A percentile compares a stretch with the other conserved stretches of the same genome.
phyloP scores from a whole-genome alignment of 1,140 invertebrate genomes.

The Phortica variegata region DNA sequence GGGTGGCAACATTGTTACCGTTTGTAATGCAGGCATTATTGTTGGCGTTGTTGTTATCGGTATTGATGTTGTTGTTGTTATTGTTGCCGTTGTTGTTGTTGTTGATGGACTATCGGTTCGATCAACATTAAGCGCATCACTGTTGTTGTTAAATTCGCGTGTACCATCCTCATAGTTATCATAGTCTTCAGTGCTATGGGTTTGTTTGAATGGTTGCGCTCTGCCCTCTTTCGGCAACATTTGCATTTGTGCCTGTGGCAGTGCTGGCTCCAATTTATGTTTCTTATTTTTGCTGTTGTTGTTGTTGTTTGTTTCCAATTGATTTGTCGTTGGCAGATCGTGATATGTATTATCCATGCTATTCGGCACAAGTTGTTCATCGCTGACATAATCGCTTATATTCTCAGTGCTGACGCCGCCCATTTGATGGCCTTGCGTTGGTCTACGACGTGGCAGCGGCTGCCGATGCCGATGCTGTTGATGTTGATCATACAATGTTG shows the following conservation, averaged over 20 bases:
- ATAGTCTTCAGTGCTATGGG: constrained; percentile 21
- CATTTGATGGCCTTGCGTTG: too few relatives aligned
- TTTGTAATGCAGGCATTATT: background rate
- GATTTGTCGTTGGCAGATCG: too few relatives aligned
- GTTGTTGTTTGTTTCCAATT: too few relatives aligned
- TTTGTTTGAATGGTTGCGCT: constrained; percentile 25
- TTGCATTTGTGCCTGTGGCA: constrained; percentile 29
- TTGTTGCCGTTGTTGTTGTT: constrained; percentile 1
- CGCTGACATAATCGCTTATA: too few relatives aligned
- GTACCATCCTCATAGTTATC: constrained; percentile 36
- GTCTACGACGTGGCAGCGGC: too few relatives aligned
- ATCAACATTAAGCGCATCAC: constrained; percentile 4
- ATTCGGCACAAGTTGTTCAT: too few relatives aligned
- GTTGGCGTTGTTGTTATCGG: constrained; percentile 20
- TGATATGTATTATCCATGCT: too few relatives aligned
- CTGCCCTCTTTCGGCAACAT: constrained; percentile 20
- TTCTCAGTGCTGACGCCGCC: too few relatives aligned
- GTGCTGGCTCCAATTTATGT: constrained; percentile 22
- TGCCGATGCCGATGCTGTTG: constrained; percentile 1
- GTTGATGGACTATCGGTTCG: constrained; percentile 2
- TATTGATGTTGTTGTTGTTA: constrained; percentile 19
- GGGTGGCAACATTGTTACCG: too few relatives aligned
- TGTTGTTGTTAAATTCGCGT: background rate
- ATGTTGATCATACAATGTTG: too few relatives aligned
- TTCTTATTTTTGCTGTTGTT: constrained; percentile 1